Evolutionary conservation across 2,888 invertebrate genomes (phyloP).

Genomic region (Phalangium opilio): DNA sequence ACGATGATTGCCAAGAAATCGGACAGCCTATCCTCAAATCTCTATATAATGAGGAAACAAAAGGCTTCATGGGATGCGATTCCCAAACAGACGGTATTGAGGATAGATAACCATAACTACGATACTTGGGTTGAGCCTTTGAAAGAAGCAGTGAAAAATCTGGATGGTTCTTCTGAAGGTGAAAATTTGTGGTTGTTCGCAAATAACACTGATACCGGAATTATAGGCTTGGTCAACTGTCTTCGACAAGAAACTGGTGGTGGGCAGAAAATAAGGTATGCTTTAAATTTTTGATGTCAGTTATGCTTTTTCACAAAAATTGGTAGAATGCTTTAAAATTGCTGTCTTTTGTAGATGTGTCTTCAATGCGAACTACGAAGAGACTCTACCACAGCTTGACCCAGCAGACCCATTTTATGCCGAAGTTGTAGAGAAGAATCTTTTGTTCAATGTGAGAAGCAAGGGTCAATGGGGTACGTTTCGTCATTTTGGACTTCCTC

Average conservation of each 20-base stretch:
- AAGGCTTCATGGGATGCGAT: conserved; percentile 4
- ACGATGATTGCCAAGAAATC: conserved; percentile 37
- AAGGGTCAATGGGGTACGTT: conserved; percentile 36
- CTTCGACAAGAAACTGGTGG: conserved; percentile 76
- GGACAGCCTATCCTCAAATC: conserved; percentile 39
- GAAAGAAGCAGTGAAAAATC: conserved; percentile 53
- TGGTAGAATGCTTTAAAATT: neutral
- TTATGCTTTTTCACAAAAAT: too few relatives aligned
- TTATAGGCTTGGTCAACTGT: conserved; percentile 79
- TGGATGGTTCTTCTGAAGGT: conserved; percentile 34
- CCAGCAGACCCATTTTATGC: conserved; percentile 15
- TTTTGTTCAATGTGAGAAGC: conserved; percentile 60
- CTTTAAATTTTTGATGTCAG: conserved; percentile 1
- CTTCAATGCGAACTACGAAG: conserved; percentile 45
- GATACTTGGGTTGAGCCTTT: conserved; percentile 60
- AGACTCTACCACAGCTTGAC: conserved; percentile 23
- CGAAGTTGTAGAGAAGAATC: conserved; percentile 43
- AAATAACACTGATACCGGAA: conserved; percentile 53
- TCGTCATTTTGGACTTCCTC: conserved; percentile 26
- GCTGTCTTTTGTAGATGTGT: conserved; percentile 33
- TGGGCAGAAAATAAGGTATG: conserved; percentile 50
- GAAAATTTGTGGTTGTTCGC: conserved; percentile 44
- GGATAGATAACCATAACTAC: conserved; percentile 13
- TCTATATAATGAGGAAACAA: conserved; percentile 46
- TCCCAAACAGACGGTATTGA: conserved; percentile 14